Percentiles rank a stretch among this genome's conserved stretches.
Evolutionary conservation across 2,888 invertebrate species (phyloP).

Genomic region (Agonopterix arenella): DNA sequence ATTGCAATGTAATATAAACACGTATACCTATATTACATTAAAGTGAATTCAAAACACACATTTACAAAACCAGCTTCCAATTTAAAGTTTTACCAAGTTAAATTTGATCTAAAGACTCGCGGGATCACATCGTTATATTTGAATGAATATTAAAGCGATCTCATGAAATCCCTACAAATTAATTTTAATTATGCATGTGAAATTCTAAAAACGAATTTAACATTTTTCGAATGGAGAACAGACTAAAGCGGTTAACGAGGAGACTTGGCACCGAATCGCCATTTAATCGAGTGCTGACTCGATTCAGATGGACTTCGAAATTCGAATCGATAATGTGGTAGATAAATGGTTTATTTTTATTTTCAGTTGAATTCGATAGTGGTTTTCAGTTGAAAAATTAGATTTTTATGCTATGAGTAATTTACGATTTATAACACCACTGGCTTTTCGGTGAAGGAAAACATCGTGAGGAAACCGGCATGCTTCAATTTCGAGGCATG

Average conservation of each 20-base stretch:
- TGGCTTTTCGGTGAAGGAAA: too few species aligned
- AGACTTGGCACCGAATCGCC: slow-evolving; percentile 14
- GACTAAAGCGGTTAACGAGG: slow-evolving; percentile 12
- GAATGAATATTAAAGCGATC: background rate
- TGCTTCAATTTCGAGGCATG: too few species aligned
- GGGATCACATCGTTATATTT: background rate
- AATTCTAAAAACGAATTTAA: slow-evolving; percentile 6
- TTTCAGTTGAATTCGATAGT: background rate
- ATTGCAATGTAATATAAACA: too few species aligned
- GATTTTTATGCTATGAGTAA: background rate
- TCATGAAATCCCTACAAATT: slow-evolving; percentile 1
- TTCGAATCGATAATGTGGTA: background rate
- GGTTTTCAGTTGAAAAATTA: background rate
- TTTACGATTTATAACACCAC: too few species aligned
- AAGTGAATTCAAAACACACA: too few species aligned
- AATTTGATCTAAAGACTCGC: background rate
- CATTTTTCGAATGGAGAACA: slow-evolving; percentile 9
- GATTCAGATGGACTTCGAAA: slow-evolving; percentile 11
- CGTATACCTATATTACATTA: too few species aligned
- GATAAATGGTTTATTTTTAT: background rate
- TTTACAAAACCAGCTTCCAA: too few species aligned
- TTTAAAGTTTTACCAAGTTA: background rate
- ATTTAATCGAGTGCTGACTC: slow-evolving; percentile 15
- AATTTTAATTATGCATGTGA: slow-evolving; percentile 7
- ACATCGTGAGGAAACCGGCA: too few species aligned